These are phyloP conservation scores for Telmatochromis sp. DNA, from an alignment of 2,113 vertebrate species.

Conservation along the genomic window DNA sequence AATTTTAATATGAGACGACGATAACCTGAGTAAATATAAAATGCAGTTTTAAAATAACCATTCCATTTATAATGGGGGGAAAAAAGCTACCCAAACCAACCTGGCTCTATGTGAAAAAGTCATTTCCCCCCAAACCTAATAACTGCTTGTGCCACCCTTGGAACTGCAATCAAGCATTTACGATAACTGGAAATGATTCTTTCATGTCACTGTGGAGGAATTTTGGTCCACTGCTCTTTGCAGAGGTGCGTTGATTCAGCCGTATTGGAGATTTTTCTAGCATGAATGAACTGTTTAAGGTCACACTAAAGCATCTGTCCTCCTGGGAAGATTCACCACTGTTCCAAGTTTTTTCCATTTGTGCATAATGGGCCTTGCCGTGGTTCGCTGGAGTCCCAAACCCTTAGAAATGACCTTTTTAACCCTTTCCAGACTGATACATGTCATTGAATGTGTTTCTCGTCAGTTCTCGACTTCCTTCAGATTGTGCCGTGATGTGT, in stretches of 20 bases:
- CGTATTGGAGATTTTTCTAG: not conserved
- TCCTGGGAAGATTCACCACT: not conserved
- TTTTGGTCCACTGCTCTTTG: not conserved
- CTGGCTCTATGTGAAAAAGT: not conserved
- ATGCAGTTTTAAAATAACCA: not conserved
- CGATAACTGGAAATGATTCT: not conserved
- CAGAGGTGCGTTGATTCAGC: not conserved
- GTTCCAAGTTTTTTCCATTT: not conserved
- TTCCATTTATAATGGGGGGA: not conserved
- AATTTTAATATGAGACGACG: rapidly evolving
- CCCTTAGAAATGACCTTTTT: not conserved
- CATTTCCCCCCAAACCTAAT: rapidly evolving
- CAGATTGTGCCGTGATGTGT: not conserved
- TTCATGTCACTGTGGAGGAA: not conserved
- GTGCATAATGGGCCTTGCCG: not conserved
- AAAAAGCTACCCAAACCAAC: not conserved
- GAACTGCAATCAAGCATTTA: not conserved
- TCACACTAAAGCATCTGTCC: not conserved
- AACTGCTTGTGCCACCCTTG: not conserved
- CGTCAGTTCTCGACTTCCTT: not conserved
- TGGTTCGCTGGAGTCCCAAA: not conserved
- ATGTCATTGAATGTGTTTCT: rapidly evolving
- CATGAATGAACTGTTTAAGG: not conserved
- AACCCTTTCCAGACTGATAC: not conserved
- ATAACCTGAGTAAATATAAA: not conserved